phyloP scores from a whole-genome alignment of 2,113 vertebrate species.

The Heterotilapia buettikoferi region DNA sequence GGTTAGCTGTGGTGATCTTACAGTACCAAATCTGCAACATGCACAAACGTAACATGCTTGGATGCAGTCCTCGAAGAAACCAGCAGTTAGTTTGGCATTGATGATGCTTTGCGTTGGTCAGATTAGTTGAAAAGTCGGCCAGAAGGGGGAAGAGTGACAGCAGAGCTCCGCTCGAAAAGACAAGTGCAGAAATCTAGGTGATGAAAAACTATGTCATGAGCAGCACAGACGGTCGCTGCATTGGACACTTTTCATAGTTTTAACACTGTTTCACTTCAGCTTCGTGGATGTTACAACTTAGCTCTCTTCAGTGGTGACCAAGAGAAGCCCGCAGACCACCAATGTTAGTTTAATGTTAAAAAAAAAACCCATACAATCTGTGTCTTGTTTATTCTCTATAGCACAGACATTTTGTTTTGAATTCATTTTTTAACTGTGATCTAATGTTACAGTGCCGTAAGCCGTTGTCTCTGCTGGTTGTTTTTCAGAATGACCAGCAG shows the following conservation, averaged over 20 bases:
- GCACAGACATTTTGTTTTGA: not conserved
- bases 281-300: not conserved
- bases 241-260: not conserved
- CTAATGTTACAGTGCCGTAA: not conserved
- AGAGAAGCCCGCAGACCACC: not conserved
- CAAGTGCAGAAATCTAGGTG: not conserved
- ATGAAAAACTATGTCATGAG: not conserved
- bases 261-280: not conserved
- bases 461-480: not conserved
- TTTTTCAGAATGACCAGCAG: slow-evolving; percentile 92
- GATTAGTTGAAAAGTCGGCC: not conserved
- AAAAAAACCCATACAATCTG: not conserved
- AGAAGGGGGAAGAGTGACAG: not conserved
- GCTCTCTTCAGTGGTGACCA: not conserved
- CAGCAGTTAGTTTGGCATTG: not conserved
- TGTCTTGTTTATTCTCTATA: not conserved
- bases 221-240: not conserved
- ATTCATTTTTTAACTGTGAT: not conserved
- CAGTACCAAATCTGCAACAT: not conserved
- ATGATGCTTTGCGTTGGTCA: not conserved
- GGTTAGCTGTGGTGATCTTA: not conserved
- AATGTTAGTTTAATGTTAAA: not conserved
- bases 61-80: not conserved
- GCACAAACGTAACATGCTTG: not conserved
- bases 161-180: not conserved